Base-by-base conservation (phyloP, 2,113 vertebrate genomes). In the Thamnophis sirtalis region DNA sequence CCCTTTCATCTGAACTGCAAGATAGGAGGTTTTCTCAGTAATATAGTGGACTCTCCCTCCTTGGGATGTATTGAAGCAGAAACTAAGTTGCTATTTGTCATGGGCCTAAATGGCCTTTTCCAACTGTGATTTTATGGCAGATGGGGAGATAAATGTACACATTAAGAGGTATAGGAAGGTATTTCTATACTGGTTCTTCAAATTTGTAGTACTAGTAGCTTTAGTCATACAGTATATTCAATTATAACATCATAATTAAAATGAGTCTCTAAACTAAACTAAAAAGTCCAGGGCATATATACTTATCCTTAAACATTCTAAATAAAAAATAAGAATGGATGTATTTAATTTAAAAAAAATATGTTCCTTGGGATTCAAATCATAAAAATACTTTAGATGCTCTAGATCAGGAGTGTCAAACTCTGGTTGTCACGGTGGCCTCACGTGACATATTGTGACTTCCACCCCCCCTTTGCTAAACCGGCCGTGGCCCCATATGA, bases 361-460 rank as follows among this genome's bases (percentile, higher is more conserved):
- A n/a, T 38, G 68, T 38, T 80, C 15, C 17, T 19, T 73, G 68
- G 68, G 15, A 19, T 80, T 80, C 68, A 80, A 21, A 80, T 80
- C n/a, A 80, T 80, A 73, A 73, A 73, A 73, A 73, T 73, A 38
- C 33, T 8, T 6, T 80, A 80, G 68, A 80, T 80, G 68, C 6
- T 80, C 17, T n/a, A 68, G 28, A 33, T 33, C 58, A 60, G 58
- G 26, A 9, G 9, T 28, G 9, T 3, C 58, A 60, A 60, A 60
- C 24, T 60, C 9, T 3, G 0, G 1, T 26, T 22, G 3, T 28
- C 24, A 24, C 8, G 55, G 22, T 0, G 0, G 43, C 22, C 21
- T 53, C 53, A 4, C 9, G 3, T 10, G 21, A 56, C 0, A 21
- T 22, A 56, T 55, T 19, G 19, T 7, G 58, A 26, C 58, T 10